Evolutionary conservation across 2,113 vertebrate genomes (phyloP), one percentile per base, ranked within the genome.

Genomic region (Thryonomys swinderianus): DNA sequence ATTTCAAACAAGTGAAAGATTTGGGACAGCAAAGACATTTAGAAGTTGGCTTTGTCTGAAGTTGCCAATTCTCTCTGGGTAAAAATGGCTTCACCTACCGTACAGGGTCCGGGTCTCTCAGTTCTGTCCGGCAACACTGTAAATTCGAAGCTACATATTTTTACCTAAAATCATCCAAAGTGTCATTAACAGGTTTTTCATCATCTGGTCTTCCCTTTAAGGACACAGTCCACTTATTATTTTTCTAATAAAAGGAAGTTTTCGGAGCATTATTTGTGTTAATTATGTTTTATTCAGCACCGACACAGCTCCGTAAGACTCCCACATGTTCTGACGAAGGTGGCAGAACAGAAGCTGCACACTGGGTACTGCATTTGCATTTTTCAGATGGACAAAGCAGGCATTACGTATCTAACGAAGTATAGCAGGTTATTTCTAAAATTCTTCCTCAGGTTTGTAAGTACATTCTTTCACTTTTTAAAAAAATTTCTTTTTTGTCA

Each of bases 11-110:
- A 86, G 45, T 40, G 80, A 86, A 74, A 91, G 64, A 42, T 83
- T 55, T 61, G 64, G 76, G 45, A 93, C 3, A 74, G 48, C 59
- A 85, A 90, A 61, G 45, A 1, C 66, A 83, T 66, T 59, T 78
- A 90, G 18, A 45, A 92, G 83, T 62, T 85, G 45, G 14, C 57
- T 96, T 86, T 91, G 30, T 90, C 85, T 94, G 62, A 97, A 69
- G 67, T 61, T 74, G 67, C 78, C 89, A 91, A 34, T 76, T 89
- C 62, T 76, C 88, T 79, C 85, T 69, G 76, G 57, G 85, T 94
- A 84, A 83, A 86, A 88, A 25, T 95, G 90, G 66, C 59, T 34
- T 88, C 94, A 90, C 88, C 73, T 76, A 45, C 95, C 87, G 42
- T 74, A 53, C 21, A 76, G 32, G 48, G 83, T 79, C 51, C 66